phyloP scores from a whole-genome alignment of 2,888 invertebrate species.

The Acanthosepion pharaonis region DNA sequence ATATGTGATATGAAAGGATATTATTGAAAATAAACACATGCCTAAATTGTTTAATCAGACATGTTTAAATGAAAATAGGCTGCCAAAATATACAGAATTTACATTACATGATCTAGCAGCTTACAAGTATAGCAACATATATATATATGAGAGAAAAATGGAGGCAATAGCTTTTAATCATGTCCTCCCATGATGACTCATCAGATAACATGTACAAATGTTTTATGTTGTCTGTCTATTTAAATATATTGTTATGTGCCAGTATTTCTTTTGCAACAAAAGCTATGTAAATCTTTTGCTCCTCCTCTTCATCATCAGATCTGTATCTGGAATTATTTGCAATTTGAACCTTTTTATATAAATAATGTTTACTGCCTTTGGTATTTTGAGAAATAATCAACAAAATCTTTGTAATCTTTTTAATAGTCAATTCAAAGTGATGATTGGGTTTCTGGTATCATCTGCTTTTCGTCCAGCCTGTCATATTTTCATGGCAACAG shows the following conservation, averaged over 20 bases:
- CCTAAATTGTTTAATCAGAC: no score
- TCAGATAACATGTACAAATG: no score
- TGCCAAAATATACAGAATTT: no score
- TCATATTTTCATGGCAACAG: not conserved
- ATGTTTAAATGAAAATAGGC: no score
- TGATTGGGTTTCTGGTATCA: not conserved
- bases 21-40: no score
- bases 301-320: not conserved
- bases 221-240: not conserved
- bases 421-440: conserved; percentile 10
- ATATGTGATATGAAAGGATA: no score
- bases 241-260: not conserved
- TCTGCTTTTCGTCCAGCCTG: not conserved
- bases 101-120: no score
- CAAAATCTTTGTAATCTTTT: not conserved
- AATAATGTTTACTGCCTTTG: not conserved
- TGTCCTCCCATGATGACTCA: no score
- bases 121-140: no score
- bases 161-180: no score
- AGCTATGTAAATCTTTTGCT: no score
- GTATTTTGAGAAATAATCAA: not conserved
- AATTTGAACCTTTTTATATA: not conserved
- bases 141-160: no score
- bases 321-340: not conserved
- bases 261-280: not conserved